Evolutionary conservation across 1,140 invertebrate species (phyloP).

Genomic region (Meloidogyne chitwoodi): DNA sequence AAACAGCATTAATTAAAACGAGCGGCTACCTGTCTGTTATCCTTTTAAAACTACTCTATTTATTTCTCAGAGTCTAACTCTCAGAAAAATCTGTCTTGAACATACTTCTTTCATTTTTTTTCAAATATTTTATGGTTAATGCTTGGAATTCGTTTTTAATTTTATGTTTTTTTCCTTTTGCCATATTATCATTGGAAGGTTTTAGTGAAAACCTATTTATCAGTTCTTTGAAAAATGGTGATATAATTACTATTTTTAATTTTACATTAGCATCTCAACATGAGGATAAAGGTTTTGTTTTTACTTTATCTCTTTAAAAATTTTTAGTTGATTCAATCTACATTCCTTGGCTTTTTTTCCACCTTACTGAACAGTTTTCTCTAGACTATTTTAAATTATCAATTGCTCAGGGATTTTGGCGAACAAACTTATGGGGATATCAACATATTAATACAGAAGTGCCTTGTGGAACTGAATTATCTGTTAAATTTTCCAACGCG

Average conservation of each 20-base stretch:
- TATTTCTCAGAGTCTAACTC: neutral
- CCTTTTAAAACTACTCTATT: no score
- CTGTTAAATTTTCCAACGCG: slow-evolving; percentile 1
- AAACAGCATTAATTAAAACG: neutral
- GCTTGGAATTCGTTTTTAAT: neutral
- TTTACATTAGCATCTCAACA: neutral
- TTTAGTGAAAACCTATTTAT: neutral
- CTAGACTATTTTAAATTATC: neutral
- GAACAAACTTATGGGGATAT: neutral
- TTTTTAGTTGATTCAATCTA: neutral
- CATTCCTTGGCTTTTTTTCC: neutral
- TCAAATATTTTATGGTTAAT: neutral
- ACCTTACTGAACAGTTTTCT: neutral
- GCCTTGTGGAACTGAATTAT: slow-evolving; percentile 6
- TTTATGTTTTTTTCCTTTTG: neutral
- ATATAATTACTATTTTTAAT: slow-evolving; percentile 5
- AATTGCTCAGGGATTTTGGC: slow-evolving; percentile 9
- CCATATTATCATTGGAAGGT: neutral
- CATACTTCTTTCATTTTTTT: no score
- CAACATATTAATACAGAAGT: neutral
- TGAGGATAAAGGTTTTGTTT: neutral
- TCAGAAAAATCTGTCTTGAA: neutral
- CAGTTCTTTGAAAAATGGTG: slow-evolving; percentile 1
- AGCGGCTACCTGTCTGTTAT: neutral
- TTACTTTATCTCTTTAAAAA: neutral